Evolutionary conservation across 2,888 invertebrate species (phyloP).

Genomic region (Acrobasis consociella): DNA sequence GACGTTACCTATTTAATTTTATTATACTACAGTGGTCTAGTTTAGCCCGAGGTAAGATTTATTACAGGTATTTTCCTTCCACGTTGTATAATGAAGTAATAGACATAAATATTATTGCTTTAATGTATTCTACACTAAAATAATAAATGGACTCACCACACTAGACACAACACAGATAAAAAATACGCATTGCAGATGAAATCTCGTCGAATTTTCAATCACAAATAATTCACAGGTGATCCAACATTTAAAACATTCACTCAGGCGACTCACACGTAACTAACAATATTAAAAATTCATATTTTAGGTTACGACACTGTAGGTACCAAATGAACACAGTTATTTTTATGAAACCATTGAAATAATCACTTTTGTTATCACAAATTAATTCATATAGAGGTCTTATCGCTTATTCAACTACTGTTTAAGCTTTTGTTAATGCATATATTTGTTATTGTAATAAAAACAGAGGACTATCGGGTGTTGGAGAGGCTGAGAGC

Average conservation of each 20-base stretch:
- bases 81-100: too few species aligned
- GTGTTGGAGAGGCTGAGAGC: slow-evolving; percentile 1
- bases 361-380: neutral
- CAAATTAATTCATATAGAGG: neutral
- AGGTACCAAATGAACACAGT: neutral
- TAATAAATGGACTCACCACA: neutral
- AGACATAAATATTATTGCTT: too few species aligned
- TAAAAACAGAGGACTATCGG: slow-evolving; percentile 5
- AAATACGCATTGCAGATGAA: neutral
- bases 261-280: neutral
- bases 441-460: neutral
- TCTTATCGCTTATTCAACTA: neutral
- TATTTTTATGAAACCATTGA: neutral
- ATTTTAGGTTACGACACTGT: slow-evolving; percentile 1
- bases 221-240: neutral
- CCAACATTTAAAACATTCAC: neutral
- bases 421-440: neutral
- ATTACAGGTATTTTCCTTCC: too few species aligned
- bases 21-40: too few species aligned
- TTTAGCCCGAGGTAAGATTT: too few species aligned
- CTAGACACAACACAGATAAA: neutral
- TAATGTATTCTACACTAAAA: too few species aligned
- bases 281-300: slow-evolving; percentile 3
- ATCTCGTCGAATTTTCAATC: neutral
- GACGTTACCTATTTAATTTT: too few species aligned